phyloP scores from a whole-genome alignment of 1,140 invertebrate species.

The Eciton burchellii region DNA sequence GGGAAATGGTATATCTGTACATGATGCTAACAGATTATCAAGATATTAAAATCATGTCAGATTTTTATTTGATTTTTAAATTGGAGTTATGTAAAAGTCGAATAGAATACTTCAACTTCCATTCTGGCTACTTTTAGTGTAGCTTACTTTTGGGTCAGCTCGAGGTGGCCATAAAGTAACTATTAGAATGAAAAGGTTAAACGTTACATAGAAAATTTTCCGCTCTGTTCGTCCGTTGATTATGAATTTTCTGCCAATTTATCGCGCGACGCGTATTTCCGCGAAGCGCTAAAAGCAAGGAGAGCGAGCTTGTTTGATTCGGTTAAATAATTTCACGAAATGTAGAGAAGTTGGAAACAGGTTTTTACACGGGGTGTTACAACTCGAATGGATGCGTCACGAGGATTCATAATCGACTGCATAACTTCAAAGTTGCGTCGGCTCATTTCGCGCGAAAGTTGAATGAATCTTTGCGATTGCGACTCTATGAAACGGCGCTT shows the following conservation, averaged over 20 bases:
- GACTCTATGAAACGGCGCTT: conserved; percentile 31
- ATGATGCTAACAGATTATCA: too few species aligned
- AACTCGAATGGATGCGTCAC: conserved; percentile 54
- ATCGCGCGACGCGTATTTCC: conserved; percentile 8
- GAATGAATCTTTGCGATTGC: conserved; percentile 50
- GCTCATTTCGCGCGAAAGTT: conserved; percentile 51
- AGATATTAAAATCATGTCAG: too few species aligned
- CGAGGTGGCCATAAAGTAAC: not conserved
- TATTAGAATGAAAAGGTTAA: not conserved
- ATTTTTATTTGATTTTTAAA: conserved; percentile 52
- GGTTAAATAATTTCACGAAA: conserved; percentile 55
- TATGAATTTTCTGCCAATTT: conserved; percentile 43
- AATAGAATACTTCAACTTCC: conserved; percentile 26
- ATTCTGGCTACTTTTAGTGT: conserved; percentile 1
- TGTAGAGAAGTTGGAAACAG: conserved; percentile 48
- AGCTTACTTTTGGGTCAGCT: conserved; percentile 18
- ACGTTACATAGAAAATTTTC: not conserved
- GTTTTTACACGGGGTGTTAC: conserved; percentile 48
- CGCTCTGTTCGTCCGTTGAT: not conserved
- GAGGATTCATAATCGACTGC: conserved; percentile 61
- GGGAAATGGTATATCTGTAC: too few species aligned
- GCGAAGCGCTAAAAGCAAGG: not conserved
- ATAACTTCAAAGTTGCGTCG: conserved; percentile 56
- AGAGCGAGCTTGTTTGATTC: conserved; percentile 53
- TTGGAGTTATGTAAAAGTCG: conserved; percentile 50